Evolutionary conservation across 2,113 vertebrate species (phyloP).

Genomic region (Raja brachyura): DNA sequence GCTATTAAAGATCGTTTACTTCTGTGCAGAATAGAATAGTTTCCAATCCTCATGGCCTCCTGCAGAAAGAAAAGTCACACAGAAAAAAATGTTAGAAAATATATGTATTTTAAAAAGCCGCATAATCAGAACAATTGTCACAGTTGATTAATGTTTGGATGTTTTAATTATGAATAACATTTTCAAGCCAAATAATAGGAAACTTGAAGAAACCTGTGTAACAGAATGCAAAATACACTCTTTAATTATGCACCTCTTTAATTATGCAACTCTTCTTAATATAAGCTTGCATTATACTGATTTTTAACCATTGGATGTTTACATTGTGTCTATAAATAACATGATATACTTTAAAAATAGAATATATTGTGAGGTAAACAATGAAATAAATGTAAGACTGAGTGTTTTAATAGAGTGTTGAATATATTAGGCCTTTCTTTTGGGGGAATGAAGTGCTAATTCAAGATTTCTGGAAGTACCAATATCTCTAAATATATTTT

Average conservation of each 20-base stretch:
- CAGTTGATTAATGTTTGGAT: too few relatives aligned
- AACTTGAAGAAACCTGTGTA: background rate
- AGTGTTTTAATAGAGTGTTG: slow-evolving; percentile 1
- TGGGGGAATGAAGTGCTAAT: background rate
- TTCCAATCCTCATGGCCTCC: slow-evolving; percentile 70
- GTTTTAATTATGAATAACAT: background rate
- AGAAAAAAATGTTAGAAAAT: background rate
- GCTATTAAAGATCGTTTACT: slow-evolving; percentile 81
- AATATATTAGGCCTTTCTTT: slow-evolving; percentile 27
- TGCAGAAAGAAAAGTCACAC: slow-evolving; percentile 49
- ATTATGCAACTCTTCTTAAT: background rate
- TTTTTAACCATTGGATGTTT: background rate
- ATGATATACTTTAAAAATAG: background rate
- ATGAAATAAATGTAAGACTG: background rate
- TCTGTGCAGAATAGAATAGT: slow-evolving; percentile 61
- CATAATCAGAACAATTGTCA: background rate
- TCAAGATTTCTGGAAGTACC: too few relatives aligned
- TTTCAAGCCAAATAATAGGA: background rate
- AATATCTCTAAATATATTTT: too few relatives aligned
- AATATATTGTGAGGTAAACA: background rate
- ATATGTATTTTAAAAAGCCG: background rate
- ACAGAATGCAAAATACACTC: background rate
- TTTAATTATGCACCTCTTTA: background rate
- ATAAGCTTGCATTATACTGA: background rate
- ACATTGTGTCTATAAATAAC: background rate